Evolutionary conservation across 53 echinoderm and acorn worm genomes (phyloP), one percentile per base, ranked within the genome.

Genomic region (Crossaster papposus): DNA sequence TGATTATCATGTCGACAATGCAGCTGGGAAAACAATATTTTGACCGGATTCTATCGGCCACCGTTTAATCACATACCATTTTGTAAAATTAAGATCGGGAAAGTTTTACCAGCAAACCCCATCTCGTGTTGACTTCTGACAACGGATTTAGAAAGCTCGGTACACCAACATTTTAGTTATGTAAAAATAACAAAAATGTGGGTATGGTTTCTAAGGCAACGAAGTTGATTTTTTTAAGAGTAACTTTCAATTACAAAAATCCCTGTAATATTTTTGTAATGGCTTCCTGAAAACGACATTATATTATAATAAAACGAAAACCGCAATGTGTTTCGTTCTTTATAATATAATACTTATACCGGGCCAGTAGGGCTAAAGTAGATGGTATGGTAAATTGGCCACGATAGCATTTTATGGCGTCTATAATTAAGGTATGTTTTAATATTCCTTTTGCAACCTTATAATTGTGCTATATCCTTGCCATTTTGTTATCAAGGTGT

Each of bases 121-220:
- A 58, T 58, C 22, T 58, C 44, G 9, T 58, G 17, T 58, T 3
- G 58, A 58, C 17, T 15, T 20, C 58, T 58, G 22, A 3, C n/a
- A 68, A 68, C 68, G 2, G 24, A 26, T 1, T 0, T 68, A 9
- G 6, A 20, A 26, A 68, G 4, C n/a, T n/a, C n/a, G 26, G 24
- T 12, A 68, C 28, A 23, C 68, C 28, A 9, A 26, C 2, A 29
- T 68, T 68, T 68, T 68, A 26, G 4, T 68, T 18, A 4, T 26
- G n/a, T 68, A 24, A 9, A 68, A 18, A 26, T 1, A 51, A 51
- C 32, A 30, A 68, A 65, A 23, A 30, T 54, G 82, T 64, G 44
- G 26, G 22, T 82, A 1, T 2, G 82, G 82, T 82, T 82, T 82
- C 68, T 14, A 37, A n/a, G 68, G 35, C 82, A 82, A 65, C 82